Evolutionary conservation across 2,113 vertebrate genomes (phyloP), one percentile per base, ranked within the genome.

Genomic region (Vicugna pacos): DNA sequence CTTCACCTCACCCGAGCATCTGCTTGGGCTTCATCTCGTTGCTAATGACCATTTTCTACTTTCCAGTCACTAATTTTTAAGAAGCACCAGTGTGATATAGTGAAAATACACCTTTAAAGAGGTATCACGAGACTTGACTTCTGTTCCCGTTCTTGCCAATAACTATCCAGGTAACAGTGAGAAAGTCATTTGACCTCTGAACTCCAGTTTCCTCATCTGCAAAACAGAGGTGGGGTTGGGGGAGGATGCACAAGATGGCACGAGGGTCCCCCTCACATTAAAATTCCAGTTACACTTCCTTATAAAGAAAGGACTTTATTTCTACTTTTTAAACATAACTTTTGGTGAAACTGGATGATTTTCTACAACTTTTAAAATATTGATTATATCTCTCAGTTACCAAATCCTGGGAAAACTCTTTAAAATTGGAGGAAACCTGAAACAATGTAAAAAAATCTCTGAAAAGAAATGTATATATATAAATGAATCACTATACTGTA

Each of bases 41-140:
- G 35, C 58, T 83, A 96, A 95, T 84, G 62, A 92, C 83, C 65
- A 56, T 82, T 92, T 94, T 76, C 85, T 92, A 76, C 93, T 97
- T 94, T 97, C 76, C 88, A 92, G 50, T 95, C 67, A 96, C 75
- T 97, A 80, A 94, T 75, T 92, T 95, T 94, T 92, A 86, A 93
- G 75, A 92, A 73, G 65, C 52, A 64, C 28, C 87, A 46, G n/a
- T 70, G 70, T 70, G 48, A 52, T 60, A 3, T 2, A 42, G 35
- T 83, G 32, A 58, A 89, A 82, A 90, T 67, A 82, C 0, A 1
- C 26, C 32, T 35, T 92, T 75, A 67, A 72, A 85, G 42, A 76
- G 24, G 12, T 50, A 28, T 48, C 15, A 1, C 3, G 38, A 90
- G 64, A 56, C 15, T 70, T 75, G n/a, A 52, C 89, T 91, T 95